Percentiles rank a stretch among this genome's conserved stretches.
Evolutionary conservation across 2,797 vertebrate species (phyloP).

Genomic region (Manis javanica): DNA sequence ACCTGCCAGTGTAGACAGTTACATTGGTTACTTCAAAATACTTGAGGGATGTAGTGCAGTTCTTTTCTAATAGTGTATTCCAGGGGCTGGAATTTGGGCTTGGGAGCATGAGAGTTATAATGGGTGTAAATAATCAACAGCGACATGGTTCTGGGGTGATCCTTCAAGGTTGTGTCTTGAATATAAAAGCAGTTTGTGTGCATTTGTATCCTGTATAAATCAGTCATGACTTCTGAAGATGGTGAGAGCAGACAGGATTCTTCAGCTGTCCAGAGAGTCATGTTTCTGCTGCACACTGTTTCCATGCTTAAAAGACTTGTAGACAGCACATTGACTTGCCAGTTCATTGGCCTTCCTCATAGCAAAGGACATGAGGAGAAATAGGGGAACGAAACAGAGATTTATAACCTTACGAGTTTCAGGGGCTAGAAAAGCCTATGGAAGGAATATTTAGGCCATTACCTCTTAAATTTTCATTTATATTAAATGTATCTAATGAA

Average conservation of each 20-base stretch:
- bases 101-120: background rate
- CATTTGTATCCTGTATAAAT: background rate
- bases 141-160: background rate
- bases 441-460: background rate
- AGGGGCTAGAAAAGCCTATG: background rate
- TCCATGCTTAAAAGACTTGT: background rate
- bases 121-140: background rate
- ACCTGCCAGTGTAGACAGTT: background rate
- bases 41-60: background rate
- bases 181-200: background rate
- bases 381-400: background rate
- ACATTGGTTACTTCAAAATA: constrained; percentile 11
- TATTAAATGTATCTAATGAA: constrained; percentile 9
- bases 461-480: background rate
- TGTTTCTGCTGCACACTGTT: background rate
- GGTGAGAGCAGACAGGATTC: background rate
- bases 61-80: background rate
- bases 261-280: background rate
- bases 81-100: background rate
- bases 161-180: constrained; percentile 1
- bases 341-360: background rate
- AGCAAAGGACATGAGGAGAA: background rate
- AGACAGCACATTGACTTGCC: background rate
- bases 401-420: background rate
- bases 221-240: background rate